phyloP scores from a whole-genome alignment of 1,140 invertebrate species.

The Drosophila aff. region DNA sequence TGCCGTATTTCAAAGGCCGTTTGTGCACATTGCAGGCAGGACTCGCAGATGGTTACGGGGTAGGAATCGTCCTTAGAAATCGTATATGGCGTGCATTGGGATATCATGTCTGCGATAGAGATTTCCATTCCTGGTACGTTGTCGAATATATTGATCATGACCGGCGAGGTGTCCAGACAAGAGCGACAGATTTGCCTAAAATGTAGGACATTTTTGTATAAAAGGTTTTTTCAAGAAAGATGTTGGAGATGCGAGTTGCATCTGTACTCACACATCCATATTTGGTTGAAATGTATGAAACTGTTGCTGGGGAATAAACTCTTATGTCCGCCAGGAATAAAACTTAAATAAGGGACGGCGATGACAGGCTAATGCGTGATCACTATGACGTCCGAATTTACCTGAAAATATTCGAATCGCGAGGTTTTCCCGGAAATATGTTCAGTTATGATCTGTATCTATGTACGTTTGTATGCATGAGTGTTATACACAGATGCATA shows the following conservation, averaged over 20 bases:
- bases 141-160: slow-evolving; percentile 7
- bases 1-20: slow-evolving; percentile 1
- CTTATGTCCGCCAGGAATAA: background rate
- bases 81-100: background rate
- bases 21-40: background rate
- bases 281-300: background rate
- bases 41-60: background rate
- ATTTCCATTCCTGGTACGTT: background rate
- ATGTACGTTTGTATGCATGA: background rate
- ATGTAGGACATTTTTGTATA: background rate
- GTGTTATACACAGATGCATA: background rate
- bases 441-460: background rate
- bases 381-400: no score
- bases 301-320: background rate
- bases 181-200: slow-evolving; percentile 1
- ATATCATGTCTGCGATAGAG: background rate
- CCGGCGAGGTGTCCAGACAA: background rate
- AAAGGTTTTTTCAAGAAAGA: background rate
- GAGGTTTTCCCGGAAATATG: background rate
- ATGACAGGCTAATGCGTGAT: background rate
- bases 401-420: background rate
- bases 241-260: background rate
- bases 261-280: background rate
- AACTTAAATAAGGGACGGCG: background rate
- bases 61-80: background rate